Conservation (phyloP, 2,113 vertebrate genomes). For the Acrocephalus kingi region DNA sequence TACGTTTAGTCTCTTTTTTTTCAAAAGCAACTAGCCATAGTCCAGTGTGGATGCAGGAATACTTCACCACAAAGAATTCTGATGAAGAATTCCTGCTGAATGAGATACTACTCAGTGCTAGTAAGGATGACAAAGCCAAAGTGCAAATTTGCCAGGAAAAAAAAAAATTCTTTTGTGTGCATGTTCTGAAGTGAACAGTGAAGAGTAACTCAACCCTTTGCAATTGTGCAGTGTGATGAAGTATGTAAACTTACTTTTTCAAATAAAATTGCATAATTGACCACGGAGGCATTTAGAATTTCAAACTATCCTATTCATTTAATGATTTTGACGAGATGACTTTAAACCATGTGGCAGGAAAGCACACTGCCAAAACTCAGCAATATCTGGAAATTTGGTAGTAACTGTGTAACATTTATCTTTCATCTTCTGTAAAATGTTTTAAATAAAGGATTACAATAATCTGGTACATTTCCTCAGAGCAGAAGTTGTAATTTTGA, state of each 20-base stretch:
- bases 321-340: background rate
- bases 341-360: background rate
- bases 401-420: background rate
- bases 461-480: background rate
- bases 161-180: background rate
- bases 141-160: background rate
- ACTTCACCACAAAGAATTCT: background rate
- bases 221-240: background rate
- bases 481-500: background rate
- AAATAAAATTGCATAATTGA: background rate
- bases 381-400: background rate
- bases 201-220: background rate
- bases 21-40: background rate
- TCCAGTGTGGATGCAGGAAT: background rate
- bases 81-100: background rate
- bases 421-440: background rate
- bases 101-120: background rate
- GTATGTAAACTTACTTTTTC: background rate
- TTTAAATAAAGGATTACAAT: background rate
- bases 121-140: background rate
- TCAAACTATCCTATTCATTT: background rate
- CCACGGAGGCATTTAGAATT: background rate
- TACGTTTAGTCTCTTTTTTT: background rate
- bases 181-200: background rate
- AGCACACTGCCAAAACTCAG: background rate